Evolutionary conservation across 2,113 vertebrate genomes (phyloP), one percentile per base, ranked within the genome.

Genomic region (Daboia siamensis): DNA sequence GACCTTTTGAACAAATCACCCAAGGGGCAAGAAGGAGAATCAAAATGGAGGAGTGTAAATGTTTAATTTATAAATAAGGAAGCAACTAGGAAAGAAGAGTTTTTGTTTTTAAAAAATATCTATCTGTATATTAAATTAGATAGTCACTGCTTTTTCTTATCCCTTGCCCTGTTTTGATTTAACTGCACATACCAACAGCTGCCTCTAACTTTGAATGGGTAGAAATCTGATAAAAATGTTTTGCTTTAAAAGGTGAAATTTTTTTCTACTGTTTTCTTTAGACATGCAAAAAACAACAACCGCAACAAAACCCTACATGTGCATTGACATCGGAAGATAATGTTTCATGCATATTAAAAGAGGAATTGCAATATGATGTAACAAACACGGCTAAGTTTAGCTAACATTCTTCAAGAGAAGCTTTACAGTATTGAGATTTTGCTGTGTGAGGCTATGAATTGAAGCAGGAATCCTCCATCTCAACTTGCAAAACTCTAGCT

Each of bases 1-100:
- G 95, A 92, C 93, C 94, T 96, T 97, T 96, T 96, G 96, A 94
- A 96, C 92, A 95, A 95, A 95, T 96, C 96, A 97, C 94, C 95
- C 92, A 93, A 96, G 94, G 94, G 96, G 84, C 96, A 97, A 87
- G 24, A 93, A 94, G 93, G 55, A 96, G 90, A 93, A 95, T 94
- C 91, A 95, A 97, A 96, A 97, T 61, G 92, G 1, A 46, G 93
- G 88, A 95, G 91, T 89, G 56, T 57, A 91, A 93, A 92, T 89
- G 90, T 95, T 93, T 93, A 91, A 96, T 94, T 96, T 95, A 95
- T 97, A 96, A 97, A 97, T 91, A 96, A 94, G 88, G 92, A 93
- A 17, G 33, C 17, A 61, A 91, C 51, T 90, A 92, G 59, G 92
- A 90, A 59, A 94, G 95, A 96, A 96, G 88, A 0, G 12, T 93